These are phyloP conservation scores for Colistium nudipinnis DNA, from an alignment of 2,113 vertebrate genomes.

Conservation along the genomic window DNA sequence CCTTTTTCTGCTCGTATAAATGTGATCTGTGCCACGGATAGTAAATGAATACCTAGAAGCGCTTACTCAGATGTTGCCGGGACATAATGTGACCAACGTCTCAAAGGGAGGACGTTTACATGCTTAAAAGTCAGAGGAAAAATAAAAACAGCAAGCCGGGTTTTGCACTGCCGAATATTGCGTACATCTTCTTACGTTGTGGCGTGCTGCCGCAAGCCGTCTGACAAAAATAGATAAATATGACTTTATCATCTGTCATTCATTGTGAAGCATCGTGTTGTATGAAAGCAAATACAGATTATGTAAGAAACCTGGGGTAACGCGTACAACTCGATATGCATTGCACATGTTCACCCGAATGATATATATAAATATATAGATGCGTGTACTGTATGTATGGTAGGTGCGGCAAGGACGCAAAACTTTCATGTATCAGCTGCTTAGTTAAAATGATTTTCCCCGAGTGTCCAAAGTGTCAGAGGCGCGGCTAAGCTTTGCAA, in stretches of 20 bases:
- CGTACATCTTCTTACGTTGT: slow-evolving; percentile 54
- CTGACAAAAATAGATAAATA: slow-evolving; percentile 42
- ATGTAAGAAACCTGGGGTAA: slow-evolving; percentile 9
- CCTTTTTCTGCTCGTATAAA: slow-evolving; percentile 30
- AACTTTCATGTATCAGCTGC: slow-evolving; percentile 49
- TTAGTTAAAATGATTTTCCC: slow-evolving; percentile 41
- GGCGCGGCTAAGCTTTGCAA: slow-evolving; percentile 51
- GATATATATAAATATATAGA: no score
- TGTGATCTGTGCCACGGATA: slow-evolving; percentile 37
- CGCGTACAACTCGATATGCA: background rate
- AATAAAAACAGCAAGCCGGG: slow-evolving; percentile 38
- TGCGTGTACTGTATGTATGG: background rate
- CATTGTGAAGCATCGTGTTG: slow-evolving; percentile 9
- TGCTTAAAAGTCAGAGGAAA: slow-evolving; percentile 24
- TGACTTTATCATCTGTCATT: slow-evolving; percentile 25
- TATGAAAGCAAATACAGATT: background rate
- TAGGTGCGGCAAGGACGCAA: slow-evolving; percentile 6
- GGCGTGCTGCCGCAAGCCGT: slow-evolving; percentile 29
- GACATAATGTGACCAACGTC: slow-evolving; percentile 31
- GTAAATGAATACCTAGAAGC: slow-evolving; percentile 52
- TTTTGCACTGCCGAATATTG: slow-evolving; percentile 48
- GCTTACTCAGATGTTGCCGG: slow-evolving; percentile 41
- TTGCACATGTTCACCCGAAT: no score
- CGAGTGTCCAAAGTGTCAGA: slow-evolving; percentile 54
- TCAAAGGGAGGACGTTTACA: slow-evolving; percentile 34